These are phyloP conservation scores for Epicauta chinensis DNA, from an alignment of 1,140 invertebrate genomes.

Conservation along the genomic window DNA sequence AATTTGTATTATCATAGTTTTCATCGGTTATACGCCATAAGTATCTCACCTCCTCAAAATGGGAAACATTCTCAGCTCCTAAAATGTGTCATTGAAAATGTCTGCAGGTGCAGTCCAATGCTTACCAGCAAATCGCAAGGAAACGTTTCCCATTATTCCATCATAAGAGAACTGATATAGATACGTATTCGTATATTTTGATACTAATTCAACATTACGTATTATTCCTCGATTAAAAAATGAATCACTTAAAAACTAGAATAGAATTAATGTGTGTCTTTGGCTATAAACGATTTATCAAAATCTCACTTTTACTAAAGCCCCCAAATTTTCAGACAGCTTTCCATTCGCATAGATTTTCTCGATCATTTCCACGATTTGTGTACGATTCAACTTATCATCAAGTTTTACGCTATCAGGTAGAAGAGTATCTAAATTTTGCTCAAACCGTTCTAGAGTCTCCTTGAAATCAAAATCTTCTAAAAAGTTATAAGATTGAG, in stretches of 20 bases:
- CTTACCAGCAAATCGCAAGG: constrained; percentile 1
- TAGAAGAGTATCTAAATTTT: not conserved
- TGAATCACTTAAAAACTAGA: constrained; percentile 16
- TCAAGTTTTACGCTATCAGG: too few species aligned
- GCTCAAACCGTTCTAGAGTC: not conserved
- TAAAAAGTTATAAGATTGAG: not conserved
- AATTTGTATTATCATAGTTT: not conserved
- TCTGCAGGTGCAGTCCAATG: not conserved
- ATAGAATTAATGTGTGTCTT: not conserved
- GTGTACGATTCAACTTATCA: not conserved
- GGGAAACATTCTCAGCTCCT: constrained; percentile 8
- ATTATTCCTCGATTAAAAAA: constrained; percentile 14
- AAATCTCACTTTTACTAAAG: not conserved
- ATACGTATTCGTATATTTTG: constrained; percentile 7
- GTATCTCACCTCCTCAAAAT: constrained; percentile 9
- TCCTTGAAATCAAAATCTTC: not conserved
- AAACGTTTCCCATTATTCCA: constrained; percentile 1
- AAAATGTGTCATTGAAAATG: not conserved
- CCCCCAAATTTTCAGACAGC: not conserved
- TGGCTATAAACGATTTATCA: not conserved
- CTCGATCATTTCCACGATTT: not conserved
- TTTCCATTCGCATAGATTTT: constrained; percentile 2
- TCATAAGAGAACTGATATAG: constrained; percentile 20
- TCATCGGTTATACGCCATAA: constrained; percentile 8
- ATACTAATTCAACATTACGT: constrained; percentile 7